These are phyloP conservation scores for Rachycentron canadum DNA, from an alignment of 2,797 vertebrate genomes.

Conservation along the genomic window DNA sequence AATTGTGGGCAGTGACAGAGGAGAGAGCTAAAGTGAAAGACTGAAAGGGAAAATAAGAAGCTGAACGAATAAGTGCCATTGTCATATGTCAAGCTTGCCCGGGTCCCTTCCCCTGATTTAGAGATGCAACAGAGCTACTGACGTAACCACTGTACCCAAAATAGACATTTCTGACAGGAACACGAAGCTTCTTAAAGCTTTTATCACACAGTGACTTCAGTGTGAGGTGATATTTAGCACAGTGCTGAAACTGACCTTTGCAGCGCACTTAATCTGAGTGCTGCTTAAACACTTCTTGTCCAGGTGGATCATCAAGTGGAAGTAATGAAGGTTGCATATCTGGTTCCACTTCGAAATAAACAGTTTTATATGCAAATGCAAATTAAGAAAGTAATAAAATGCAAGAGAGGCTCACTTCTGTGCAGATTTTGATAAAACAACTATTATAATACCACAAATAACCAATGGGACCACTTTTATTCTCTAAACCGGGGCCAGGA, in stretches of 20 bases:
- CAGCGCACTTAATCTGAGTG: slow-evolving; percentile 35
- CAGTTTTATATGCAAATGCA: slow-evolving; percentile 18
- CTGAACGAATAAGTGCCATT: slow-evolving; percentile 52
- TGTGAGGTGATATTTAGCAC: slow-evolving; percentile 34
- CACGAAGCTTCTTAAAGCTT: slow-evolving; percentile 41
- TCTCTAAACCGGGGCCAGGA: background rate
- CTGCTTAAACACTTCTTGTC: slow-evolving; percentile 47
- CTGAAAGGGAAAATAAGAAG: slow-evolving; percentile 28
- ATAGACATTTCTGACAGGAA: slow-evolving; percentile 39
- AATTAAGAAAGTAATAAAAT: slow-evolving; percentile 14
- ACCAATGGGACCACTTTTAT: background rate
- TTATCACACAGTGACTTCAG: slow-evolving; percentile 51
- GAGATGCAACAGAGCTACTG: slow-evolving; percentile 29
- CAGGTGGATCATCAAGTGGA: slow-evolving; percentile 44
- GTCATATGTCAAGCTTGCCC: slow-evolving; percentile 48
- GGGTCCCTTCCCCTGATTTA: slow-evolving; percentile 22
- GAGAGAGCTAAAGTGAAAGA: slow-evolving; percentile 26
- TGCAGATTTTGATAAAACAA: slow-evolving; percentile 5
- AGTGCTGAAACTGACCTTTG: slow-evolving; percentile 34
- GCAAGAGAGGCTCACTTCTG: background rate
- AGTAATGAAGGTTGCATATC: slow-evolving; percentile 36
- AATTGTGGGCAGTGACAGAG: slow-evolving; percentile 38
- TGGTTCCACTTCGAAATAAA: slow-evolving; percentile 14
- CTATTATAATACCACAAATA: slow-evolving; percentile 16
- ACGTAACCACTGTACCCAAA: slow-evolving; percentile 43